Evolutionary conservation across 64 coral and sea anemone genomes (phyloP).

Genomic region (Dendrophyllia cribrosa): DNA sequence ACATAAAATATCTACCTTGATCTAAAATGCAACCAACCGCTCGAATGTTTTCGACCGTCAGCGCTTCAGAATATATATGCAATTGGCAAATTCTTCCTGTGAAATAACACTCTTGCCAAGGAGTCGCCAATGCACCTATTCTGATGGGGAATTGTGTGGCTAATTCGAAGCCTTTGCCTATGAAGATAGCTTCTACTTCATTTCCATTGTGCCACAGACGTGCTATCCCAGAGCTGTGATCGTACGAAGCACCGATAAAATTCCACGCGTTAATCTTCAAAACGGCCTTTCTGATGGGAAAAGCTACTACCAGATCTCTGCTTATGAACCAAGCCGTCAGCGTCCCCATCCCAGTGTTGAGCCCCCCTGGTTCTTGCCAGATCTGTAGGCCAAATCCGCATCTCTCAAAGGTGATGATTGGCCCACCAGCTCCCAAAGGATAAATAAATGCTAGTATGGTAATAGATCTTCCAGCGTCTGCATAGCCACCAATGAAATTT

Average conservation of each 20-base stretch:
- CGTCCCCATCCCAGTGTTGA: background rate
- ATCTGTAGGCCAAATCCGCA: constrained; percentile 40
- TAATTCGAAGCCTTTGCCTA: constrained; percentile 1
- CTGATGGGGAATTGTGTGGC: constrained; percentile 64
- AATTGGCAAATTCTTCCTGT: constrained; percentile 61
- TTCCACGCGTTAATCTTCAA: constrained; percentile 61
- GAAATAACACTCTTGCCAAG: constrained; percentile 19
- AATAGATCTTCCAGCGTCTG: constrained; percentile 45
- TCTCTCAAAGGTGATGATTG: constrained; percentile 55
- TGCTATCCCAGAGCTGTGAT: constrained; percentile 19
- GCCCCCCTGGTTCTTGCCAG: background rate
- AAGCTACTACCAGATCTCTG: background rate
- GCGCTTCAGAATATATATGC: constrained; percentile 34
- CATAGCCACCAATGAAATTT: constrained; percentile 1
- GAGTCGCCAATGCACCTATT: constrained; percentile 38
- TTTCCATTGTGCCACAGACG: constrained; percentile 79
- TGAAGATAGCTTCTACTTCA: constrained; percentile 20
- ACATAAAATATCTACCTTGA: background rate
- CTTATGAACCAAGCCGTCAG: background rate
- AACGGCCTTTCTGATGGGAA: background rate
- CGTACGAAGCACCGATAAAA: constrained; percentile 71
- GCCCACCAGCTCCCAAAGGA: constrained; percentile 34
- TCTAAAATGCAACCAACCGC: constrained; percentile 23
- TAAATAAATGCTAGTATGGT: constrained; percentile 61
- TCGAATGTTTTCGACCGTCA: constrained; percentile 19